Percentiles rank a stretch among this genome's conserved stretches.
These are phyloP conservation scores for Hypomecis atomaria DNA, from an alignment of 2,888 invertebrate species.

Conservation along the genomic window DNA sequence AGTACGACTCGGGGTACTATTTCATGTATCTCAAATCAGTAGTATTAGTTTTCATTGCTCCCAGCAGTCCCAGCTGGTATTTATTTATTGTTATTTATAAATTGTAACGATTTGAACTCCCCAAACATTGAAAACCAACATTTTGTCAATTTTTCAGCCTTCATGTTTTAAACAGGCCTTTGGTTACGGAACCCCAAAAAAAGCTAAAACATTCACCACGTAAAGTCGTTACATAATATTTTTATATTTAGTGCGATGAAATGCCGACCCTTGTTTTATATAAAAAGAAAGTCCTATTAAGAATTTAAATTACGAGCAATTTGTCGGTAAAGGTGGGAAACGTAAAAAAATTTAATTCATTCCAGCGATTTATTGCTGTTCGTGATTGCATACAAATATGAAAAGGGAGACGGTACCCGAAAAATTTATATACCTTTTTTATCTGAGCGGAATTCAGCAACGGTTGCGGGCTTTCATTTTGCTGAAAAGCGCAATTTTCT, in stretches of 20 bases:
- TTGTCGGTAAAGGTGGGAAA: slow-evolving; percentile 38
- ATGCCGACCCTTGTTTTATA: slow-evolving; percentile 23
- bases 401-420: slow-evolving; percentile 56
- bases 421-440: slow-evolving; percentile 63
- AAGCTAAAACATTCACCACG: background rate
- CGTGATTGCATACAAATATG: slow-evolving; percentile 62
- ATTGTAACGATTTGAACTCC: too few relatives aligned
- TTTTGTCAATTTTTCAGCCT: too few relatives aligned
- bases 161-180: too few relatives aligned
- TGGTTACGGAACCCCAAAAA: too few relatives aligned
- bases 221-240: slow-evolving; percentile 2
- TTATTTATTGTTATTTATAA: too few relatives aligned
- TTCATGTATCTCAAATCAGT: too few relatives aligned
- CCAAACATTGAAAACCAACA: too few relatives aligned
- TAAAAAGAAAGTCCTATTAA: slow-evolving; percentile 32
- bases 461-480: slow-evolving; percentile 74
- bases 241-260: slow-evolving; percentile 14
- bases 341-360: slow-evolving; percentile 45
- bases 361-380: slow-evolving; percentile 58
- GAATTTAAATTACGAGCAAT: slow-evolving; percentile 39
- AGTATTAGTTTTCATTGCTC: too few relatives aligned
- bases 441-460: slow-evolving; percentile 69
- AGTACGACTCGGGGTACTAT: too few relatives aligned
- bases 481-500: slow-evolving; percentile 82
- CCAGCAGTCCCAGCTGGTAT: too few relatives aligned